phyloP scores from a whole-genome alignment of 2,113 vertebrate genomes.

The Gobiocypris rarus region DNA sequence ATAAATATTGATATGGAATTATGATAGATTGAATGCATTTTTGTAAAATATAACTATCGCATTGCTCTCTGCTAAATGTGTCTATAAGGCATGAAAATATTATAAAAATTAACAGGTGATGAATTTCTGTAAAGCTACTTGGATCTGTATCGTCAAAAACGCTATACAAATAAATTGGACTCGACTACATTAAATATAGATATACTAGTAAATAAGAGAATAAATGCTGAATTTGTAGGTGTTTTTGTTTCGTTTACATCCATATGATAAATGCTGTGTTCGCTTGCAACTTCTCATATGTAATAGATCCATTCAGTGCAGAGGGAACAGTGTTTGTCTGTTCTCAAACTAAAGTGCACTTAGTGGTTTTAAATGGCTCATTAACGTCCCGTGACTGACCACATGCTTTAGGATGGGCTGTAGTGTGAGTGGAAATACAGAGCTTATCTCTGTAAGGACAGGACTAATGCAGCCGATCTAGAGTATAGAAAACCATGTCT shows the following conservation, averaged over 20 bases:
- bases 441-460: background rate
- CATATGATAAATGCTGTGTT: background rate
- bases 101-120: background rate
- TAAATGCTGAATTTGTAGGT: background rate
- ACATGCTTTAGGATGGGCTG: conserved; percentile 25
- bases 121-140: background rate
- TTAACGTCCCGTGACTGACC: conserved; percentile 17
- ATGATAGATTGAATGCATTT: no score
- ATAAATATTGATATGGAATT: no score
- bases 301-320: background rate
- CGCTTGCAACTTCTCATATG: background rate
- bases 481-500: background rate
- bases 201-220: background rate
- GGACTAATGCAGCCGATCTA: background rate
- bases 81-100: background rate
- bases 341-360: conserved; percentile 42
- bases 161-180: background rate
- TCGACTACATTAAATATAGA: background rate
- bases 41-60: no score
- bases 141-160: no score
- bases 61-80: no score
- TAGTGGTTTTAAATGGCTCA: conserved; percentile 40
- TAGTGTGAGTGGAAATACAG: conserved; percentile 3
- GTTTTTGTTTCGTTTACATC: background rate
- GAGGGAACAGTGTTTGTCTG: background rate